Evolutionary conservation across 2,797 vertebrate genomes (phyloP), one percentile per base, ranked within the genome.

Genomic region (Labeo calbasu): DNA sequence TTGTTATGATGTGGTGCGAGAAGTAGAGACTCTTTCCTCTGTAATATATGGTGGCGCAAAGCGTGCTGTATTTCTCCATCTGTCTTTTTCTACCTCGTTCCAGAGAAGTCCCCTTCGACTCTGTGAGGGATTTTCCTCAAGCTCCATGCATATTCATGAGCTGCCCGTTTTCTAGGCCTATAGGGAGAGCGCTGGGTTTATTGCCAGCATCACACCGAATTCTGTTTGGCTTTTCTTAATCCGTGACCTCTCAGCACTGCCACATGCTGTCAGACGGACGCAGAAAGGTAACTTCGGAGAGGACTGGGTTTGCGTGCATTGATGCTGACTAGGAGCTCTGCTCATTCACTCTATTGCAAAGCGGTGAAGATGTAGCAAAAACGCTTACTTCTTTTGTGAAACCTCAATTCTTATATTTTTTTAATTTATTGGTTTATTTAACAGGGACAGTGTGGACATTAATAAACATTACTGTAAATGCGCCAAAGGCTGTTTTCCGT

Each of bases 141-240:
- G 25, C 48, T 19, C 5, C 21, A 28, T 89, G 85, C 75, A 87
- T 89, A 88, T 91, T 87, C 88, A 88, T 85, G 76, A 88, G 46
- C 32, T 70, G 23, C 51, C 84, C 83, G 76, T 88, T 87, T 88
- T 83, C 51, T 61, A 43, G 48, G 79, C 76, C 87, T 86, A 68
- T 83, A 82, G 86, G 85, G 85, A 85, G 57, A 70, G 71, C 59
- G 53, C 72, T 83, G 69, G 36, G 63, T 86, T 85, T 75, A 82
- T 79, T 81, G 69, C 69, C 69, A 66, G 68, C 73, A 71, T 87
- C 82, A 73, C 77, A 75, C 81, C 81, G 48, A 73, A 77, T 85
- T 84, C 79, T 68, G 72, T 87, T 88, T 82, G 83, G 68, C 50
- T 85, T 84, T 82, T 82, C 78, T 61, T 88, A 90, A 90, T 87